These are phyloP conservation scores for Heteractis magnifica DNA, from an alignment of 92 coral and sea anemone genomes.

Conservation along the genomic window DNA sequence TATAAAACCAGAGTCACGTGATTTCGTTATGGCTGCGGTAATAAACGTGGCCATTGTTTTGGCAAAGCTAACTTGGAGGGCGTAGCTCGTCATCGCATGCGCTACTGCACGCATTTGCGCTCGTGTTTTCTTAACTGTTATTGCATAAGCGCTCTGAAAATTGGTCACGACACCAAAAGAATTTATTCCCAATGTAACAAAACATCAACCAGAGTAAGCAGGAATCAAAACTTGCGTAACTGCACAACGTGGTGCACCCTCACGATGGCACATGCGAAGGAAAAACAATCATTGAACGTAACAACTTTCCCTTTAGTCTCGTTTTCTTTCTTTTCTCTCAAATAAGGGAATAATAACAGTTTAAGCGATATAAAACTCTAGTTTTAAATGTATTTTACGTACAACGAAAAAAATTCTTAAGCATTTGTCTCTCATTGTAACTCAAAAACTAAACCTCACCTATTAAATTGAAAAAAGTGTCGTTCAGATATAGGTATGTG, in stretches of 20 bases:
- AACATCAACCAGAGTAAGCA: not conserved
- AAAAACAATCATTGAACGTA: no score
- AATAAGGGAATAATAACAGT: no score
- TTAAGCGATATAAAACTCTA: no score
- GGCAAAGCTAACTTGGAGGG: not conserved
- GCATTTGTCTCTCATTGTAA: not conserved
- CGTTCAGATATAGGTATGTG: no score
- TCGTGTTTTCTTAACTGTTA: not conserved
- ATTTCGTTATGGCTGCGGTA: not conserved
- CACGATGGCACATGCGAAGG: not conserved
- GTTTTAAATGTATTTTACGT: no score
- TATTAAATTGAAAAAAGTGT: no score
- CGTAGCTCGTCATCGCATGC: not conserved
- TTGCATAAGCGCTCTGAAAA: no score
- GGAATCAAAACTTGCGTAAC: not conserved
- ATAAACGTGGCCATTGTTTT: not conserved
- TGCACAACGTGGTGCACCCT: not conserved
- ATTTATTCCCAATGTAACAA: not conserved
- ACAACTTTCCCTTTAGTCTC: not conserved
- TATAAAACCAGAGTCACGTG: not conserved
- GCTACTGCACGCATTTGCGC: not conserved
- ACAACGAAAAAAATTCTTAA: no score
- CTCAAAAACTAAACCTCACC: no score
- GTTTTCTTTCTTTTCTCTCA: not conserved
- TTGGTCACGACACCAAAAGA: not conserved